phyloP scores from a whole-genome alignment of 2,888 invertebrate genomes.

The Tachina lurida region DNA sequence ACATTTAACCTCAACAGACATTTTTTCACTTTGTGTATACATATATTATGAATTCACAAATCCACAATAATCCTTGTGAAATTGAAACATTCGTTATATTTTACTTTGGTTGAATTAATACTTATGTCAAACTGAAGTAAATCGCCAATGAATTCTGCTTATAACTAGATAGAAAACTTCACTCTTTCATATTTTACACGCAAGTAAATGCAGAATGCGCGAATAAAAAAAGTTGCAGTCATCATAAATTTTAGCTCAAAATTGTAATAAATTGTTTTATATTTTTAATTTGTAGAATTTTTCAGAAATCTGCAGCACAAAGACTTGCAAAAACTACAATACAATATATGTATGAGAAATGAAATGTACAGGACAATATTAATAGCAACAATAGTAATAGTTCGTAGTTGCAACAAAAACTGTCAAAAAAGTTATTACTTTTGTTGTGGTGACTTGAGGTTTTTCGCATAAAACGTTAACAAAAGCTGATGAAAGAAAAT shows the following conservation, averaged over 20 bases:
- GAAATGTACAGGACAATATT: background rate
- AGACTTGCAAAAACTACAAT: background rate
- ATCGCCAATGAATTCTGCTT: conserved; percentile 23
- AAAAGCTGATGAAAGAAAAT: conserved; percentile 38
- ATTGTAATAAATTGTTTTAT: conserved; percentile 39
- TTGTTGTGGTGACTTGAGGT: conserved; percentile 53
- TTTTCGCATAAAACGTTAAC: conserved; percentile 34
- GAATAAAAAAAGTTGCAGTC: conserved; percentile 32
- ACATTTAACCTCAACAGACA: background rate
- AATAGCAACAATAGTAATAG: conserved; percentile 4
- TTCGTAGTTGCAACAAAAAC: conserved; percentile 23
- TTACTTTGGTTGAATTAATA: background rate
- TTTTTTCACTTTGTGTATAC: background rate
- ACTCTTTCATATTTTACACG: background rate
- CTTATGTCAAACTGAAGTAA: conserved; percentile 4
- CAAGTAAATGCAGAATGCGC: background rate
- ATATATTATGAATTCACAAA: conserved; percentile 2
- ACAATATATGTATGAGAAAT: conserved; percentile 6
- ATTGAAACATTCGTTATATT: background rate
- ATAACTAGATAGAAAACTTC: background rate
- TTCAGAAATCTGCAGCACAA: conserved; percentile 32
- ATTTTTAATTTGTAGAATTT: conserved; percentile 30
- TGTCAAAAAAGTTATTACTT: conserved; percentile 49
- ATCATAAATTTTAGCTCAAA: conserved; percentile 39
- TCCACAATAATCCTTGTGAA: background rate